Conservation (phyloP, 2,113 vertebrate genomes). For the Chitala chitala region DNA sequence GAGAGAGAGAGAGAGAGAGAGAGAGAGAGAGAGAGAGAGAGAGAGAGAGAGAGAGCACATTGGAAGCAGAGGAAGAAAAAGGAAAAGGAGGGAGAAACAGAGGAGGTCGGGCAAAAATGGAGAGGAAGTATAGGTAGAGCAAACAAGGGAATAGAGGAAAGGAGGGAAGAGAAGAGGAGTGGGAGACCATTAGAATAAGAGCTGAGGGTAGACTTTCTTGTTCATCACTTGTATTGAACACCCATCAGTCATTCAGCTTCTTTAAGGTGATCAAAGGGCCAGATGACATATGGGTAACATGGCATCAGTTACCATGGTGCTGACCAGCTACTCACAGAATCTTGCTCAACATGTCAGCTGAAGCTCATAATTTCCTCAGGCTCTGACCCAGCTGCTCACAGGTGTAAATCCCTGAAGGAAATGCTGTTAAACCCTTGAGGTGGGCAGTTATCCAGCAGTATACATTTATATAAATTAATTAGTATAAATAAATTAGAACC, state of each 20-base stretch:
- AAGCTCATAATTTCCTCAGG: no score
- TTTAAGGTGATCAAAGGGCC: neutral
- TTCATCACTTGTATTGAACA: no score
- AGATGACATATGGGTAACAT: neutral
- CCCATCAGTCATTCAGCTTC: neutral
- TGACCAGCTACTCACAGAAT: neutral
- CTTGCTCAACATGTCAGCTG: neutral
- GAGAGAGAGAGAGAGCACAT: neutral
- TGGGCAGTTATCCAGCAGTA: neutral
- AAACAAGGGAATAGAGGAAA: neutral
- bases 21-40: neutral
- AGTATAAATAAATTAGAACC: neutral
- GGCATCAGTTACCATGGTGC: neutral
- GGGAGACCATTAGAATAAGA: neutral
- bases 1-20: no score
- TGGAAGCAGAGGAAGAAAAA: neutral
- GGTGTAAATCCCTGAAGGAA: neutral
- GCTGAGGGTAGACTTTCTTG: neutral
- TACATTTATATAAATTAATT: neutral
- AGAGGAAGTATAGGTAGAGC: neutral
- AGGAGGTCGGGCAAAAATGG: no score
- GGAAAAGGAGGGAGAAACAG: neutral
- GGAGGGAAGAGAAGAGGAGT: neutral
- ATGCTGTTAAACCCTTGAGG: neutral
- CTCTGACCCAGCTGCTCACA: no score